phyloP scores from a whole-genome alignment of 2,888 invertebrate species.

The Standfussiana lucernea region DNA sequence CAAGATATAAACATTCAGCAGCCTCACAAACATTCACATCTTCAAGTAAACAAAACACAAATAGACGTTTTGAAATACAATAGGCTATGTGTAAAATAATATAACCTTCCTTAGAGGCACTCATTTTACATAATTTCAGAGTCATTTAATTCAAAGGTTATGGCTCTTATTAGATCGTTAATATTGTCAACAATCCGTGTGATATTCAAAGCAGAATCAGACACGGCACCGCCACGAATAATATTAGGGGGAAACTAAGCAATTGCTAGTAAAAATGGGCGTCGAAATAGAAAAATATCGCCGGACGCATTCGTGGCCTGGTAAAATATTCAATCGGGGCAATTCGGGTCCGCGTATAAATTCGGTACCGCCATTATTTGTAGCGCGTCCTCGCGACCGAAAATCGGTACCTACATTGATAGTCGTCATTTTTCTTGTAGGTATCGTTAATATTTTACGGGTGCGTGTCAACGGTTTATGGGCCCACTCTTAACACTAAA shows the following conservation, averaged over 20 bases:
- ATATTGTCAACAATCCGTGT: conserved; percentile 64
- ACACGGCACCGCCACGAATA: conserved; percentile 80
- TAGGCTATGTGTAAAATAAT: conserved; percentile 46
- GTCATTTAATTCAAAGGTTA: conserved; percentile 58
- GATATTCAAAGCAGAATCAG: conserved; percentile 66
- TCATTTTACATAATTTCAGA: conserved; percentile 52
- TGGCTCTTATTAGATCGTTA: conserved; percentile 61
- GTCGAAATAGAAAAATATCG: conserved; percentile 90
- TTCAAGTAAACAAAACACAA: conserved; percentile 63
- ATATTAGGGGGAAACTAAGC: conserved; percentile 89
- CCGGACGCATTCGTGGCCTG: conserved; percentile 88
- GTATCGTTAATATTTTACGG: conserved; percentile 90
- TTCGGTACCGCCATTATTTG: conserved; percentile 89
- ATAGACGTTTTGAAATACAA: conserved; percentile 52
- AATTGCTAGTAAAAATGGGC: conserved; percentile 90
- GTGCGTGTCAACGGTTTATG: conserved; percentile 90
- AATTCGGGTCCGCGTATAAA: conserved; percentile 90
- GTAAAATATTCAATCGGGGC: conserved; percentile 91
- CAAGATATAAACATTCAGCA: conserved; percentile 76
- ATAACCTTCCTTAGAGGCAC: conserved; percentile 28
- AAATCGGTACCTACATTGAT: conserved; percentile 89
- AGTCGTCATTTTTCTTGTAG: conserved; percentile 90
- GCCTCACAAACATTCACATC: conserved; percentile 69
- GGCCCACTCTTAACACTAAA: conserved; percentile 90
- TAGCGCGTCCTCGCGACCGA: conserved; percentile 88